Evolutionary conservation across 2,797 vertebrate genomes (phyloP).

Genomic region (Esox masquinongy): DNA sequence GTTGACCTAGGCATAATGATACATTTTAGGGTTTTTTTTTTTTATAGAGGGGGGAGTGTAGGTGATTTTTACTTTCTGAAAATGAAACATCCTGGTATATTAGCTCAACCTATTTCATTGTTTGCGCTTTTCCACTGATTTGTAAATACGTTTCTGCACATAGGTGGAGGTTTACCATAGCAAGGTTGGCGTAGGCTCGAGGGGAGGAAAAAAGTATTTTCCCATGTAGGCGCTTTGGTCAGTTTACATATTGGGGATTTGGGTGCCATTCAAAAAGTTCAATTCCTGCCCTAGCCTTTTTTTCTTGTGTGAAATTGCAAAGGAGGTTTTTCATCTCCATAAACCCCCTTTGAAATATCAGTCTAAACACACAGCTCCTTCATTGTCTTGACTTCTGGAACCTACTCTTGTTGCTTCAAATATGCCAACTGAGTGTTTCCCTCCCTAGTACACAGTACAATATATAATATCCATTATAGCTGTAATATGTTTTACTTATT

Average conservation of each 20-base stretch:
- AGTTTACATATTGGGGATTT: background rate
- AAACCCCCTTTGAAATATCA: background rate
- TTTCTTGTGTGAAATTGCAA: background rate
- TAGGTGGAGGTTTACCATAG: background rate
- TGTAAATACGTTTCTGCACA: constrained; percentile 23
- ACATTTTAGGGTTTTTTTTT: background rate
- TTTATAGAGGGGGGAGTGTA: background rate
- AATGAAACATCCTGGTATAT: constrained; percentile 5
- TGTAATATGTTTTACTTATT: background rate
- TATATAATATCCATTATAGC: background rate
- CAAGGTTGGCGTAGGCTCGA: constrained; percentile 8
- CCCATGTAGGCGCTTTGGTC: background rate
- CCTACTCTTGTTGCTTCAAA: background rate
- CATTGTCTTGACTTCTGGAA: constrained; percentile 3
- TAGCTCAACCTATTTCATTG: constrained; percentile 13
- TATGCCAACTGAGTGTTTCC: background rate
- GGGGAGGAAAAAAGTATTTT: background rate
- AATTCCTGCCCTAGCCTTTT: background rate
- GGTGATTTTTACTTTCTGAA: constrained; percentile 3
- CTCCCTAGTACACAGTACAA: background rate
- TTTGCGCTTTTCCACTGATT: constrained; percentile 21
- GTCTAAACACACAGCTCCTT: background rate
- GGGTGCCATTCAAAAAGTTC: background rate
- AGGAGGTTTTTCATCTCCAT: background rate
- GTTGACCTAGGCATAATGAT: constrained; percentile 7